Evolutionary conservation across 2,797 vertebrate genomes (phyloP).

Genomic region (Synanceia verrucosa): DNA sequence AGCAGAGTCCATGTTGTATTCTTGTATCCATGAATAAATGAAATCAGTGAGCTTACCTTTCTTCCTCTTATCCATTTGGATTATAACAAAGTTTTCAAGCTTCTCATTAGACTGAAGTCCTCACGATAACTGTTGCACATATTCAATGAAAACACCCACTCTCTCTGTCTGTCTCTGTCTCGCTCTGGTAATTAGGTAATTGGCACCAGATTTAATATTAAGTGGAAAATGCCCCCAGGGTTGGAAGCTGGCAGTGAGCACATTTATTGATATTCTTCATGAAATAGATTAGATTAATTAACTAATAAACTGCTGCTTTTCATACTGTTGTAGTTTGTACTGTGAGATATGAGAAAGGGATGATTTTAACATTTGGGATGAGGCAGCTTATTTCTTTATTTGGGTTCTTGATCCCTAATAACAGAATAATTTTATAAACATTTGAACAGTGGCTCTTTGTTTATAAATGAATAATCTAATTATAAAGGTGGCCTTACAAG

Average conservation of each 20-base stretch:
- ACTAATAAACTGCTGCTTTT: not conserved
- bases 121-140: not conserved
- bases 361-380: not conserved
- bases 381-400: not conserved
- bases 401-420: not conserved
- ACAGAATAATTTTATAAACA: not conserved
- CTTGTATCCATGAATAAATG: not conserved
- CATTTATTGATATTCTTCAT: slow-evolving; percentile 41
- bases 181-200: slow-evolving; percentile 43
- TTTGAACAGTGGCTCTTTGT: not conserved
- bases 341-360: not conserved
- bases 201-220: slow-evolving; percentile 56
- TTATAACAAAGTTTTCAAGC: not conserved
- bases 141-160: slow-evolving; percentile 7
- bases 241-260: slow-evolving; percentile 19
- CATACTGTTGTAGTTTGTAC: not conserved
- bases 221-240: slow-evolving; percentile 77
- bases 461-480: not conserved
- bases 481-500: slow-evolving; percentile 12
- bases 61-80: slow-evolving; percentile 59
- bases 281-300: slow-evolving; percentile 24
- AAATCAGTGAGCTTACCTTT: slow-evolving; percentile 63
- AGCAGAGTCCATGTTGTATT: not conserved
- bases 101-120: slow-evolving; percentile 4
- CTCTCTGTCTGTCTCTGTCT: slow-evolving; percentile 10